Percentiles rank a stretch among this genome's conserved stretches.
Evolutionary conservation across 2,888 invertebrate genomes (phyloP).

Genomic region (Aradus depressus): DNA sequence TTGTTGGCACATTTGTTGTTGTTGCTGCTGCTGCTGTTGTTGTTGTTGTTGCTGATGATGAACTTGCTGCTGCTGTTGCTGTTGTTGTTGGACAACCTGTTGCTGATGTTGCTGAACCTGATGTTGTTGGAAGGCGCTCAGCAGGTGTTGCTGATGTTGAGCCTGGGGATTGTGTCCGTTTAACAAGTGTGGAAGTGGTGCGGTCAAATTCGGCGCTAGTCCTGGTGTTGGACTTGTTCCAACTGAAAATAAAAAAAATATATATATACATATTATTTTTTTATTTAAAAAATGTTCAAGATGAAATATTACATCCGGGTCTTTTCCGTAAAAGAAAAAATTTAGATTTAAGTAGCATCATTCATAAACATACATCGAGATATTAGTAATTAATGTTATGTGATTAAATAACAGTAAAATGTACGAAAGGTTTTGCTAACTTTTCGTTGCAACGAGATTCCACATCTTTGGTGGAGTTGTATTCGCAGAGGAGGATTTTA

Average conservation of each 20-base stretch:
- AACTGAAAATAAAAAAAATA: slow-evolving; percentile 17
- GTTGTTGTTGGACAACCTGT: slow-evolving; percentile 12
- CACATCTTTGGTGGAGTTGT: too few species aligned
- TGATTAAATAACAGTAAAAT: too few species aligned
- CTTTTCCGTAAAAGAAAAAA: too few species aligned
- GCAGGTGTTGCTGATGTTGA: slow-evolving; percentile 53
- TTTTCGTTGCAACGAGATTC: too few species aligned
- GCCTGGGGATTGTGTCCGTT: slow-evolving; percentile 27
- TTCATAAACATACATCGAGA: too few species aligned
- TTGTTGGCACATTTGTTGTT: slow-evolving; percentile 16
- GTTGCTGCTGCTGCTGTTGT: slow-evolving; percentile 23
- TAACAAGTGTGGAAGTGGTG: slow-evolving; percentile 26
- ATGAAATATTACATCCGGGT: too few species aligned
- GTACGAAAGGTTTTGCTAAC: too few species aligned
- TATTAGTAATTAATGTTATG: too few species aligned
- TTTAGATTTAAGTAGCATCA: too few species aligned
- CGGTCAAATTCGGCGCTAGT: slow-evolving; percentile 22
- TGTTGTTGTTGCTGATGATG: slow-evolving; percentile 22
- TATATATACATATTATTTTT: too few species aligned
- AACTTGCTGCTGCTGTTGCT: slow-evolving; percentile 14
- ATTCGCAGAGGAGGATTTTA: too few species aligned
- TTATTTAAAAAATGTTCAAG: too few species aligned
- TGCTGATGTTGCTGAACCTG: slow-evolving; percentile 18
- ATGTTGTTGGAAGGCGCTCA: slow-evolving; percentile 40
- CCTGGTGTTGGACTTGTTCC: slow-evolving; percentile 25